Evolutionary conservation across 2,797 vertebrate species (phyloP).

Genomic region (Helarctos malayanus): DNA sequence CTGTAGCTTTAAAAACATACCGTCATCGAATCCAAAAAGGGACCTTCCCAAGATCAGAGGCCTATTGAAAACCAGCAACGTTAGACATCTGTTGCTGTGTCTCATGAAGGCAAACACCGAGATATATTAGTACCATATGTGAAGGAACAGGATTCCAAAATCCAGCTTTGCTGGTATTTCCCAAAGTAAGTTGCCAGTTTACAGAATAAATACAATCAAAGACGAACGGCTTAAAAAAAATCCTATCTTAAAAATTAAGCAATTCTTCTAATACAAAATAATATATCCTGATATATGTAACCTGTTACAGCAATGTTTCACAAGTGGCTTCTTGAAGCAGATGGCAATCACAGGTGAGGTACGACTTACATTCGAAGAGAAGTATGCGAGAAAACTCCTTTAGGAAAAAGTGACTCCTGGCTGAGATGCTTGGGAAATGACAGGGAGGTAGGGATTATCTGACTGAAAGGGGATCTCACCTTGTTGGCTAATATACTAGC

Average conservation of each 20-base stretch:
- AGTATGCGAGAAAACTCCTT: not conserved
- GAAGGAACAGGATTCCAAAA: slow-evolving; percentile 86
- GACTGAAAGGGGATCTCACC: slow-evolving; percentile 40
- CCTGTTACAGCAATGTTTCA: slow-evolving; percentile 52
- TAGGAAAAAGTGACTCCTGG: slow-evolving; percentile 52
- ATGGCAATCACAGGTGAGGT: not conserved
- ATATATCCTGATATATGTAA: slow-evolving; percentile 51
- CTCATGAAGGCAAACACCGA: slow-evolving; percentile 86
- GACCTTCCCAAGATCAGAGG: slow-evolving; percentile 86
- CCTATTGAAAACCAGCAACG: slow-evolving; percentile 87
- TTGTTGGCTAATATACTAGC: slow-evolving; percentile 1
- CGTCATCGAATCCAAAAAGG: slow-evolving; percentile 84
- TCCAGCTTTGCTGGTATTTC: slow-evolving; percentile 85
- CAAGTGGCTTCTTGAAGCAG: slow-evolving; percentile 37
- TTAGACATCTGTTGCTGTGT: slow-evolving; percentile 89
- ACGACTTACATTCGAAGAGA: slow-evolving; percentile 34
- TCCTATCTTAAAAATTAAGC: slow-evolving; percentile 77
- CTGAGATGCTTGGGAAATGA: slow-evolving; percentile 7
- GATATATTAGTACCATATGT: slow-evolving; percentile 88
- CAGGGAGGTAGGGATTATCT: not conserved
- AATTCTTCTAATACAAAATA: slow-evolving; percentile 73
- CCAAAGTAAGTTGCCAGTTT: slow-evolving; percentile 86
- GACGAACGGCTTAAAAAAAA: slow-evolving; percentile 71
- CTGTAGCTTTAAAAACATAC: slow-evolving; percentile 86
- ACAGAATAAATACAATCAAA: slow-evolving; percentile 87